Conservation (phyloP, 35 echinoderm and acorn worm genomes). For the Heliocidaris erythrogramma region DNA sequence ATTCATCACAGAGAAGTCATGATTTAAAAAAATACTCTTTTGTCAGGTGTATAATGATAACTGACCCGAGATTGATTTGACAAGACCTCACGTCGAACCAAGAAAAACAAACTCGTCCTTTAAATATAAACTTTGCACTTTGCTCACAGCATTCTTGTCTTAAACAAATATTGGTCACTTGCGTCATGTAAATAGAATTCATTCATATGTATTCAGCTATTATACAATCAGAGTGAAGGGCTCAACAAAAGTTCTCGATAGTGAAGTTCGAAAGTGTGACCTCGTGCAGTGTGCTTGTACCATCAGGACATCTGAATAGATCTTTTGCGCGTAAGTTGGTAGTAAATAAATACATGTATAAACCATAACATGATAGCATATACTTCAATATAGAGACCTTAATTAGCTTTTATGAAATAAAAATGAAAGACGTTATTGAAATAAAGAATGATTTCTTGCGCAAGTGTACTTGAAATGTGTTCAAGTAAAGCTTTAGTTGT, state of each 20-base stretch:
- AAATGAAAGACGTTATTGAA: too few species aligned
- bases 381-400: too few species aligned
- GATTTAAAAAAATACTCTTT: background rate
- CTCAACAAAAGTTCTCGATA: background rate
- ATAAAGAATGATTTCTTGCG: too few species aligned
- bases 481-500: too few species aligned
- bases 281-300: too few species aligned
- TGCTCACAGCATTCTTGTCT: conserved; percentile 1
- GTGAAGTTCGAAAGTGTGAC: background rate
- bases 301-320: too few species aligned
- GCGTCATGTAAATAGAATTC: background rate
- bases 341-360: too few species aligned
- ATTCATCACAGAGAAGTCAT: background rate
- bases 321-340: too few species aligned
- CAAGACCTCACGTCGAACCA: background rate
- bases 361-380: too few species aligned
- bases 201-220: background rate
- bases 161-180: background rate
- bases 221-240: background rate
- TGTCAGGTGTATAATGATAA: background rate
- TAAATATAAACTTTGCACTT: conserved; percentile 6
- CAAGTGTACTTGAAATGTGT: too few species aligned
- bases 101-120: background rate
- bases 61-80: background rate
- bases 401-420: too few species aligned